Evolutionary conservation across 2,888 invertebrate species (phyloP), one percentile per base, ranked within the genome.

Genomic region (Microctonus aethiopoides): DNA sequence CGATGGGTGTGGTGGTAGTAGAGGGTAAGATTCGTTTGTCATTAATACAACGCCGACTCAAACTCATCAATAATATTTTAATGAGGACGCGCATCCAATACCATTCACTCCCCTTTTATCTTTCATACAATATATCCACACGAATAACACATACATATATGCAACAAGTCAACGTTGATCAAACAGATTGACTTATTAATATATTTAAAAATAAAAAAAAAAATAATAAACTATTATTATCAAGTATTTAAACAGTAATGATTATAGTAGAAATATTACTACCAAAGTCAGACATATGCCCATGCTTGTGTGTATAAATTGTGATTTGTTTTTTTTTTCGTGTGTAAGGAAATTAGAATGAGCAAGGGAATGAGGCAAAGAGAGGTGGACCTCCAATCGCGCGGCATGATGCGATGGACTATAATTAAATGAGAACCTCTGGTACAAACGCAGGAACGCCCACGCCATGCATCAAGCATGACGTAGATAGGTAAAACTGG

Each of bases 351-450:
- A 34, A 67, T 65, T 68, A 66, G 72, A 60, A 70, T 64, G 62
- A 72, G 73, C 66, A 36, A 64, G 70, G 71, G 67, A 73, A 51
- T 52, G 36, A 26, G 29, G 41, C 32, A 16, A 56, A 65, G 24
- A 56, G n/a, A 56, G 56, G 39, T 34, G 26, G 39, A 68, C 56
- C 56, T 46, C 32, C 36, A 39, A 51, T 64, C 36, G 68, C 46
- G 57, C 64, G 51, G 16, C 69, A 66, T 68, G 72, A 16, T 46
- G 36, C 39, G 41, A 60, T 70, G 75, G 67, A 75, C 75, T 80
- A 82, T 84, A 84, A 85, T 85, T 85, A 84, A 85, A 84, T 86
- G 85, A 85, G 86, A 86, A 84, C 83, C 85, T 75, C 85, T 85
- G 85, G 76, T 79, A 79, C 77, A 79, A 79, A 82, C 80, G 81